Evolutionary conservation across 2,113 vertebrate genomes (phyloP), one percentile per base, ranked within the genome.

Genomic region (Taxidea taxus): DNA sequence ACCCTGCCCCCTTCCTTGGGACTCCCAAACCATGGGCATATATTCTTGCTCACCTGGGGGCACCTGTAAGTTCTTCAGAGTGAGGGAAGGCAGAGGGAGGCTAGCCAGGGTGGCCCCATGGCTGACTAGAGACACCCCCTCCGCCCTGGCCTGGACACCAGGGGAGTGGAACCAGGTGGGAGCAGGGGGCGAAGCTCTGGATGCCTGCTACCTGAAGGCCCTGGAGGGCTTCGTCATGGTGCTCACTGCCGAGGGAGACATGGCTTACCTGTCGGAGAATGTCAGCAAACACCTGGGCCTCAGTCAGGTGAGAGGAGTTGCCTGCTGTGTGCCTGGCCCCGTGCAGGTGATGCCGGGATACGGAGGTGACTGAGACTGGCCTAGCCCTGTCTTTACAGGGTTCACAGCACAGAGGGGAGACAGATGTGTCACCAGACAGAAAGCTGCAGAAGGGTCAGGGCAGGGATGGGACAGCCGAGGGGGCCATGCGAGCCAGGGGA

Each of bases 191-290:
- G 99, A 99, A 85, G 98, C 97, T 0, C 98, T 99, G 93, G 99
- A 99, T 7, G 74, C 97, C 7, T 99, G 99, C 96, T 99, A 99
- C 96, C 98, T 99, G 96, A 98, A 99, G 95, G 99, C 99, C 6
- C 95, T 99, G 94, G 98, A 99, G 0, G 99, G 99, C 31, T 99
- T 99, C 95, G 94, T 99, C 96, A 98, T 99, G 99, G 99, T 99
- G 96, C 97, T 99, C 97, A 99, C 98, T 0, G 98, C 99, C 23
- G 99, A 99, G 31, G 99, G 99, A 21, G 99, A 99, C 98, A 99
- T 99, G 98, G 98, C 99, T 96, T 99, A 99, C 97, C 98, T 99
- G 95, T 99, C 99, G 0, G 99, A 99, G 51, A 99, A 99, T 29
- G 99, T 99, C 98, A 99, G 97, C 99, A 99, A 98, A 64, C 98